Base-by-base conservation (phyloP, 2,113 vertebrate species). In the Passer domesticus region DNA sequence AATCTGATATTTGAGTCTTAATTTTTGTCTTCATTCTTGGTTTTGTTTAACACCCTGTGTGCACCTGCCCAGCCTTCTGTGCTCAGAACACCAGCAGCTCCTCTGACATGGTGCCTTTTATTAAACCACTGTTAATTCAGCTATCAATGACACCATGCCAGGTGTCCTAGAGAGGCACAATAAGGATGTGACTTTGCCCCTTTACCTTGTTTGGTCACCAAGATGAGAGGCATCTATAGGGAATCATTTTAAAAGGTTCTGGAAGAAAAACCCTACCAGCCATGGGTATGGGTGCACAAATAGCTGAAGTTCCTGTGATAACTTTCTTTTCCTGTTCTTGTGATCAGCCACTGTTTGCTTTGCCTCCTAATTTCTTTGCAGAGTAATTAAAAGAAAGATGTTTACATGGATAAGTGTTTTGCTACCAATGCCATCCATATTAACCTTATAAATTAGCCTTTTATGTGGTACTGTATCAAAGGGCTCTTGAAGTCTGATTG, bases 361-460 rank as follows among this genome's bases (percentile, higher is more conserved):
- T 62, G 62, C 79, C 44, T 80, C 37, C 70, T 82, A 21, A 55
- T 83, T 90, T 46, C 43, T 83, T 78, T 67, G 46, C 49, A 66
- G 23, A 27, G n/a, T 83, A 89, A 93, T 91, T 92, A 89, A 89
- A 94, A 86, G 69, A 64, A 88, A 86, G 50, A 77, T 88, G 52
- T 94, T 96, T 97, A 97, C 81, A 89, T 87, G 90, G 35, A 47
- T 95, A 83, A 90, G 59, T 88, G n/a, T 96, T 96, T 91, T 92
- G 86, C 86, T 78, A 89, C 72, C 63, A 86, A 84, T 31, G 52
- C 11, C 20, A n/a, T 72, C 64, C 22, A 22, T 50, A 87, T 96
- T 97, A 97, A 96, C 95, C 93, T 97, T 89, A 93, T 81, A 88
- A 94, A 96, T 98, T 96, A 95, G 70, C 58, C 77, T 97, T 96